Conservation (phyloP, 2,888 invertebrate species). For the Melanchra persicariae region DNA sequence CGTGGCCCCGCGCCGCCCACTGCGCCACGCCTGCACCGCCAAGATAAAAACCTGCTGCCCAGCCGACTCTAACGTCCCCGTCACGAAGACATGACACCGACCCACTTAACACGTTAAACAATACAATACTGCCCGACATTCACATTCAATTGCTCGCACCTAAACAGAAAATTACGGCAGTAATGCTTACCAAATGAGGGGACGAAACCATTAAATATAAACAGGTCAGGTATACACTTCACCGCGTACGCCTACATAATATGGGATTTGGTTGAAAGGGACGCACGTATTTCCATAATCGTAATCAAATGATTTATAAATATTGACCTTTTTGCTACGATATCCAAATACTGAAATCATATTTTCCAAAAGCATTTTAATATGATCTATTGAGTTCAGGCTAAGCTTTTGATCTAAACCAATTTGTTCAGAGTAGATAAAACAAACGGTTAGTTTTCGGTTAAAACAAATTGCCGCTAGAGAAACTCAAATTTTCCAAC, state of each 20-base stretch:
- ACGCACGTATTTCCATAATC: constrained; percentile 56
- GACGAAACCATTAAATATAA: constrained; percentile 64
- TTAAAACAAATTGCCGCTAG: neutral
- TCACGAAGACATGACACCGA: constrained; percentile 59
- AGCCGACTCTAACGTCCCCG: constrained; percentile 51
- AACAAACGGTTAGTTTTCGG: neutral
- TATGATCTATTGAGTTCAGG: constrained; percentile 27
- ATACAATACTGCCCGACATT: constrained; percentile 56
- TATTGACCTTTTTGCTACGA: constrained; percentile 47
- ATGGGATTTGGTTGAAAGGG: constrained; percentile 59
- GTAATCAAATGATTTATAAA: constrained; percentile 56
- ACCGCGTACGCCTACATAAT: constrained; percentile 50
- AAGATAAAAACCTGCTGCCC: constrained; percentile 76
- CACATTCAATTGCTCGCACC: constrained; percentile 56
- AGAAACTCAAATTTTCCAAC: neutral
- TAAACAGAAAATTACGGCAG: constrained; percentile 54
- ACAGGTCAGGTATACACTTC: constrained; percentile 60
- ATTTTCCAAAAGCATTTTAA: constrained; percentile 38
- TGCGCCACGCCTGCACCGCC: constrained; percentile 70
- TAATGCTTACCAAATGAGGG: constrained; percentile 63
- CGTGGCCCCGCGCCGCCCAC: constrained; percentile 39
- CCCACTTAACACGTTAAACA: constrained; percentile 47
- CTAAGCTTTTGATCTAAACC: constrained; percentile 14
- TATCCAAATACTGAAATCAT: constrained; percentile 22
- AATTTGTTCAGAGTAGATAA: constrained; percentile 2